These are phyloP conservation scores for Batillaria attramentaria DNA, from an alignment of 1,140 invertebrate genomes.

Conservation along the genomic window DNA sequence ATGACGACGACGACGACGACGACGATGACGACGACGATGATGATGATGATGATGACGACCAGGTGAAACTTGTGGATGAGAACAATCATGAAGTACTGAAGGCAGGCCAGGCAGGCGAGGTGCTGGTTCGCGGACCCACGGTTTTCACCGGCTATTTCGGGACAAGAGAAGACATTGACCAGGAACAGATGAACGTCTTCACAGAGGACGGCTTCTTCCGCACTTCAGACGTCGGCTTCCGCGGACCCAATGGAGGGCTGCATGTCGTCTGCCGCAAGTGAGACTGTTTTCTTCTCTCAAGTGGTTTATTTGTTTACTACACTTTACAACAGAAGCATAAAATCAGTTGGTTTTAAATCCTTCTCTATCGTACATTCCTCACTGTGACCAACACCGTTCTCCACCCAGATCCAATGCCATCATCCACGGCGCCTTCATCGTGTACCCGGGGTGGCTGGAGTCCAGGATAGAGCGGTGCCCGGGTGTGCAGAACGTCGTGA, in stretches of 20 bases:
- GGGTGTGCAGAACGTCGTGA: background rate
- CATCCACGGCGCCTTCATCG: conserved; percentile 5
- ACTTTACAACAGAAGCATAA: too few species aligned
- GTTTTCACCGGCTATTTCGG: background rate
- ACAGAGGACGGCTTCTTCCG: background rate
- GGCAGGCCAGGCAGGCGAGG: background rate
- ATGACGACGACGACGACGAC: conserved; percentile 34
- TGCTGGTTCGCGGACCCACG: background rate
- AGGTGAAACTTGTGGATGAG: background rate
- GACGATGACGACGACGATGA: conserved; percentile 33
- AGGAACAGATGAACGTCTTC: conserved; percentile 2
- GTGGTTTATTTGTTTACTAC: too few species aligned
- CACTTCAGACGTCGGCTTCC: background rate
- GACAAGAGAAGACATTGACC: background rate
- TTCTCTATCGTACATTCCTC: too few species aligned
- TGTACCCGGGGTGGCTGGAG: conserved; percentile 31
- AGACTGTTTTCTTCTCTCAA: background rate
- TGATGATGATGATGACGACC: too few species aligned
- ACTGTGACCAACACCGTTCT: too few species aligned
- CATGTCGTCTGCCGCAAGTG: conserved; percentile 13
- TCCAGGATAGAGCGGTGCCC: conserved; percentile 11
- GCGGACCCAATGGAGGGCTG: background rate
- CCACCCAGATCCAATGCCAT: conserved; percentile 17
- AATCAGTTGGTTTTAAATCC: too few species aligned
- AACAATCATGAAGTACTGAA: background rate